phyloP scores from a whole-genome alignment of 2,113 vertebrate species.

The Mobula birostris region DNA sequence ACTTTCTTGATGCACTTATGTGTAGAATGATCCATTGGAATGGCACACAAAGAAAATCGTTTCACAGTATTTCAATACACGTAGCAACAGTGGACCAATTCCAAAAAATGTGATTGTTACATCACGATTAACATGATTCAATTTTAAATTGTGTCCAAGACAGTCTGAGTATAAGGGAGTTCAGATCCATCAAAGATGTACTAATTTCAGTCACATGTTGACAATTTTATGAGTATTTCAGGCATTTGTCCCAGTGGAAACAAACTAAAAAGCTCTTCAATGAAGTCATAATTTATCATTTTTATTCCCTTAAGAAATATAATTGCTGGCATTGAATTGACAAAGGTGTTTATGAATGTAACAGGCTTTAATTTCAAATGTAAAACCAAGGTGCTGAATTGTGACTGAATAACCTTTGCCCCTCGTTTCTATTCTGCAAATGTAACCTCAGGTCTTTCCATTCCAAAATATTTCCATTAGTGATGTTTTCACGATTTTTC shows the following conservation, averaged over 20 bases:
- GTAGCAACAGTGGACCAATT: too few species aligned
- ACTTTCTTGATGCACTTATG: too few species aligned
- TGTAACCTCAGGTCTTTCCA: neutral
- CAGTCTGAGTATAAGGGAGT: neutral
- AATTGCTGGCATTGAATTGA: neutral
- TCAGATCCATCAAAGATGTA: neutral
- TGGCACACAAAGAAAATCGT: too few species aligned
- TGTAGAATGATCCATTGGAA: too few species aligned
- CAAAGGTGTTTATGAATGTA: neutral
- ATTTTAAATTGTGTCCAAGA: neutral
- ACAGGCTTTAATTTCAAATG: neutral
- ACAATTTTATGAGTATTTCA: constrained; percentile 15
- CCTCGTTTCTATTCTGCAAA: neutral
- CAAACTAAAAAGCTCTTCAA: constrained; percentile 2
- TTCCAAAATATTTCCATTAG: neutral
- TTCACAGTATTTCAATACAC: too few species aligned
- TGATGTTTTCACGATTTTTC: neutral
- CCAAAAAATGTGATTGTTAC: too few species aligned
- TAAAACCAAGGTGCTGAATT: neutral
- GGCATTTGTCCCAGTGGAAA: neutral
- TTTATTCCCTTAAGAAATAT: neutral
- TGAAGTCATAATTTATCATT: neutral
- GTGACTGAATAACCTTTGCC: neutral
- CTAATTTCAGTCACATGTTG: neutral
- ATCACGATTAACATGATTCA: too few species aligned